Evolutionary conservation across 2,113 vertebrate species (phyloP).

Genomic region (Equus przewalskii): DNA sequence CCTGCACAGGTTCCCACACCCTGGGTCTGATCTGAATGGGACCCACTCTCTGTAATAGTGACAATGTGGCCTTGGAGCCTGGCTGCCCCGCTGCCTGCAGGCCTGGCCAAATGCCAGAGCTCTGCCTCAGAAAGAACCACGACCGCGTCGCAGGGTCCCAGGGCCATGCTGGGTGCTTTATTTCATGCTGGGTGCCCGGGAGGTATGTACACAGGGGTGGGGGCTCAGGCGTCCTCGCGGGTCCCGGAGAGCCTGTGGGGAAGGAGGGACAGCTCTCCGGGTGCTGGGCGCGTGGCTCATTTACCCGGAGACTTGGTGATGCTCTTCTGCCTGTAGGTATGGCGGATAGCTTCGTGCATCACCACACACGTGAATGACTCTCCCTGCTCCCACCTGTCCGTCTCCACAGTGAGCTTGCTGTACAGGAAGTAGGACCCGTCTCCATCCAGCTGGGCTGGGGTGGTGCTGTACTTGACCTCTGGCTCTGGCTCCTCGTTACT

Average conservation of each 20-base stretch:
- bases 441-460: rapidly evolving
- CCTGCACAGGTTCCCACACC: neutral
- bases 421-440: slow-evolving; percentile 6
- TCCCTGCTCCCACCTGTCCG: rapidly evolving
- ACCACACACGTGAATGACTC: neutral
- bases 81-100: neutral
- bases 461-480: neutral
- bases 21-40: rapidly evolving
- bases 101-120: neutral
- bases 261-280: no score
- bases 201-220: neutral
- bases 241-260: no score
- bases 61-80: neutral
- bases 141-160: slow-evolving; percentile 49
- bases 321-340: neutral
- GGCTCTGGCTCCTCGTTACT: rapidly evolving
- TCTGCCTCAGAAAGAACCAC: slow-evolving; percentile 62
- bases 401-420: slow-evolving; percentile 64
- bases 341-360: slow-evolving; percentile 62
- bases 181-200: neutral
- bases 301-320: slow-evolving; percentile 71
- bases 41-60: rapidly evolving
- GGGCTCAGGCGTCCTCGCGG: neutral
- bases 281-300: neutral
- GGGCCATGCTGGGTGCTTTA: slow-evolving; percentile 73